Evolutionary conservation across 2,888 invertebrate species (phyloP).

Genomic region (Yponomeuta sedellus): DNA sequence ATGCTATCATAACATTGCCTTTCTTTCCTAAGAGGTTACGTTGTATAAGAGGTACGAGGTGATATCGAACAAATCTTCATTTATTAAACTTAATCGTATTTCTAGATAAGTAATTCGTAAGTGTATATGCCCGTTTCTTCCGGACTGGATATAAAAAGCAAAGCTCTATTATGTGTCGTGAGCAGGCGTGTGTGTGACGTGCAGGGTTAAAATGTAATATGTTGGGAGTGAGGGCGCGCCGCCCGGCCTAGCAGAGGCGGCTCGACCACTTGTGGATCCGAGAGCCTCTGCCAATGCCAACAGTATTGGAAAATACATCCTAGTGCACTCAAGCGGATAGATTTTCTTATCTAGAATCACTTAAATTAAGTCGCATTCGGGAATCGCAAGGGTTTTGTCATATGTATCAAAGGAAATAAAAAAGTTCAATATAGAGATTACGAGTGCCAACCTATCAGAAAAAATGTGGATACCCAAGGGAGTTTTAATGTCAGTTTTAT

Average conservation of each 20-base stretch:
- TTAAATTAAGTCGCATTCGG: not conserved
- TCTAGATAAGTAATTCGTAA: not conserved
- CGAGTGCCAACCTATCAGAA: slow-evolving; percentile 39
- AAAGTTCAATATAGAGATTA: not conserved
- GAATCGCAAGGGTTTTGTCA: not conserved
- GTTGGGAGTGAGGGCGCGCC: not conserved
- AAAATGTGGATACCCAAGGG: slow-evolving; percentile 49
- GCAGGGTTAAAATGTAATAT: slow-evolving; percentile 10
- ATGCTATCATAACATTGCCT: not conserved
- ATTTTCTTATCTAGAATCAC: not conserved
- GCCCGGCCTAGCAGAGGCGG: slow-evolving; percentile 30
- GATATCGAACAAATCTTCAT: not conserved
- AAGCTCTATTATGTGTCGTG: not conserved
- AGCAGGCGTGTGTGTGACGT: not conserved
- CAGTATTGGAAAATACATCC: slow-evolving; percentile 49
- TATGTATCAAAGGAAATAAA: not conserved
- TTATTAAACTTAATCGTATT: not conserved
- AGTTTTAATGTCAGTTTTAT: slow-evolving; percentile 52
- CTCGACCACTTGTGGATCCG: slow-evolving; percentile 71
- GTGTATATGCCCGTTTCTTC: not conserved
- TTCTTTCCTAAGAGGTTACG: no score
- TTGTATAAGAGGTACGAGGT: not conserved
- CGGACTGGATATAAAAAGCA: not conserved
- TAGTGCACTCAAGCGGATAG: slow-evolving; percentile 26
- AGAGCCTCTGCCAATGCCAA: slow-evolving; percentile 32